These are phyloP conservation scores for Cephalotes varians DNA, from an alignment of 2,888 invertebrate genomes.

Conservation along the genomic window DNA sequence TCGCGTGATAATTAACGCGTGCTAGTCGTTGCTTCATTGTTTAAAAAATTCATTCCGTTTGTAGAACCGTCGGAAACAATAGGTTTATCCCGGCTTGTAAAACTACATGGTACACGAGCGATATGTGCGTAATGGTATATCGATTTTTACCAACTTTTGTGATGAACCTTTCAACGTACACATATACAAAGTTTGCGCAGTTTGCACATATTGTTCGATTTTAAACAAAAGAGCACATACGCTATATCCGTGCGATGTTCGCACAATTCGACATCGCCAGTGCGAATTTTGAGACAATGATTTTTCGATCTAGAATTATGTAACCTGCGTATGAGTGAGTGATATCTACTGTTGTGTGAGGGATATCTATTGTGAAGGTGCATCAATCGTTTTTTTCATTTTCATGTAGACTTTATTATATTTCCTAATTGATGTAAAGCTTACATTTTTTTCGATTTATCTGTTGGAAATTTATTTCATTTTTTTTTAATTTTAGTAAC, in stretches of 20 bases:
- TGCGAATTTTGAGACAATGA: neutral
- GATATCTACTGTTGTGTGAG: neutral
- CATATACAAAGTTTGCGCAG: conserved; percentile 12
- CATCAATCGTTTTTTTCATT: neutral
- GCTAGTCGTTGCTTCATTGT: conserved; percentile 12
- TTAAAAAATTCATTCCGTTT: conserved; percentile 16
- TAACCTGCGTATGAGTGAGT: neutral
- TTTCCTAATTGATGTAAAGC: neutral
- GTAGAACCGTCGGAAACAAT: conserved; percentile 1
- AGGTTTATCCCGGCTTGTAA: conserved; percentile 1
- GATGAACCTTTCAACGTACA: neutral
- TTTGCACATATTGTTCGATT: conserved; percentile 25
- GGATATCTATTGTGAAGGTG: neutral
- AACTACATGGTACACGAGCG: conserved; percentile 2
- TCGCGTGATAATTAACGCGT: neutral
- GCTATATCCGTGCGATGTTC: neutral
- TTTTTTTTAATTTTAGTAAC: neutral
- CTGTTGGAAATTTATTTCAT: neutral
- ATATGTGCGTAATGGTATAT: neutral
- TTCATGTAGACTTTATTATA: neutral
- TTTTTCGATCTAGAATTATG: conserved; percentile 8
- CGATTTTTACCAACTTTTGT: conserved; percentile 27
- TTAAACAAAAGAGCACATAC: conserved; percentile 17
- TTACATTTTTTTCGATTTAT: neutral
- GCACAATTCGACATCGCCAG: neutral